phyloP scores from a whole-genome alignment of 2,113 vertebrate species.

The Corythornis madagascariensis region DNA sequence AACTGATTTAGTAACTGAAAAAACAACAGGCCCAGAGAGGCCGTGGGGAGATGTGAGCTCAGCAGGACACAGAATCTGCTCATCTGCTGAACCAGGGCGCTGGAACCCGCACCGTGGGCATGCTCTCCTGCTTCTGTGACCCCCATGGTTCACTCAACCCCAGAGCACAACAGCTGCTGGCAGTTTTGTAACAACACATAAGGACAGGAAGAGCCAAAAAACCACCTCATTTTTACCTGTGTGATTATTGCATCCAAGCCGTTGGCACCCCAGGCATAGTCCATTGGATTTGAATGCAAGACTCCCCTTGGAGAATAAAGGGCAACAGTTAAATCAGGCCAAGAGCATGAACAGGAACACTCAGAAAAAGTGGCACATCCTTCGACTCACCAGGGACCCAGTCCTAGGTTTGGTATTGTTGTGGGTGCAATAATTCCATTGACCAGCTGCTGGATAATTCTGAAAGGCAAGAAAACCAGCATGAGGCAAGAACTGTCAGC shows the following conservation, averaged over 20 bases:
- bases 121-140: not conserved
- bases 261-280: conserved; percentile 96
- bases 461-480: conserved; percentile 50
- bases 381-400: conserved; percentile 92
- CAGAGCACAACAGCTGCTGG: not conserved
- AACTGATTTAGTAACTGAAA: conserved; percentile 96
- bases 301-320: conserved; percentile 83
- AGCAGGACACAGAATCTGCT: not conserved
- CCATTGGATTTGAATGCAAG: conserved; percentile 96
- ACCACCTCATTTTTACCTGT: conserved; percentile 77
- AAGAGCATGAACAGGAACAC: not conserved
- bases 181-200: not conserved
- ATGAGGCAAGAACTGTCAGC: not conserved
- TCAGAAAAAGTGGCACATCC: not conserved
- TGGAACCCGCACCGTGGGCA: too few relatives aligned
- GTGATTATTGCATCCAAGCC: conserved; percentile 95
- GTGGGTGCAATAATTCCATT: conserved; percentile 95
- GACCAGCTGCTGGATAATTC: conserved; percentile 95
- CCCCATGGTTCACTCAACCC: fast-evolving
- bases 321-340: not conserved
- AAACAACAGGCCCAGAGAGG: not conserved
- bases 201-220: fast-evolving
- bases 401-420: conserved; percentile 91
- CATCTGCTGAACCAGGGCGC: not conserved
- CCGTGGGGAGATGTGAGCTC: not conserved